Evolutionary conservation across 2,888 invertebrate species (phyloP), one percentile per base, ranked within the genome.

Genomic region (Mantis religiosa): DNA sequence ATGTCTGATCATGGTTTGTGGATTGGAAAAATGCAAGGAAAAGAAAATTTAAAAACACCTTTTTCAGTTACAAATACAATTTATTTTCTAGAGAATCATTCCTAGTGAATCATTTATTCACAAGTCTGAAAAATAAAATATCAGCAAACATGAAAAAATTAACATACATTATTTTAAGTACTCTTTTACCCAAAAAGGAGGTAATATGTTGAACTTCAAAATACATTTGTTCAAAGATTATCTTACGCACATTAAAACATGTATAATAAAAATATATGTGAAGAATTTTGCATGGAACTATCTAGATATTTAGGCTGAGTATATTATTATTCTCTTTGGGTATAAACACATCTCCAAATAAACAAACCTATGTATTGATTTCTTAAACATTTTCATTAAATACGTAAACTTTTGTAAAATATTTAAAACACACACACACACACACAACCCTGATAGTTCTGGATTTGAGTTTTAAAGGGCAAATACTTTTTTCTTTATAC

Each of bases 181-280:
- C 91, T 91, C 90, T 90, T 91, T 91, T 90, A 91, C 91, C 91
- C 91, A 91, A 91, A 90, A 90, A 91, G 91, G 91, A 91, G 91
- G 91, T 91, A 91, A 90, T 90, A 90, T 90, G 91, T 91, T 91
- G 91, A 91, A 91, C 91, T 90, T 91, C 89, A 91, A 91, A 91
- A 91, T 91, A 91, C 91, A 91, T 91, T 91, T 90, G 90, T 91
- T 90, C 90, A 89, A 91, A 91, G 91, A 91, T 91, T 91, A 91
- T 91, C 91, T 90, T 91, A 91, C 90, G 91, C 91, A 91, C 91
- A 91, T 91, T 91, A 91, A 91, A 91, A 91, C 91, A 91, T 91
- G 91, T 91, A 91, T 91, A 91, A 91, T 91, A 91, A 91, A 91
- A 91, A 91, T 91, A 91, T 91, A 91, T 91, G 91, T 90, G 91